Conservation (phyloP, 2,113 vertebrate genomes). For the Scolopax mira region DNA sequence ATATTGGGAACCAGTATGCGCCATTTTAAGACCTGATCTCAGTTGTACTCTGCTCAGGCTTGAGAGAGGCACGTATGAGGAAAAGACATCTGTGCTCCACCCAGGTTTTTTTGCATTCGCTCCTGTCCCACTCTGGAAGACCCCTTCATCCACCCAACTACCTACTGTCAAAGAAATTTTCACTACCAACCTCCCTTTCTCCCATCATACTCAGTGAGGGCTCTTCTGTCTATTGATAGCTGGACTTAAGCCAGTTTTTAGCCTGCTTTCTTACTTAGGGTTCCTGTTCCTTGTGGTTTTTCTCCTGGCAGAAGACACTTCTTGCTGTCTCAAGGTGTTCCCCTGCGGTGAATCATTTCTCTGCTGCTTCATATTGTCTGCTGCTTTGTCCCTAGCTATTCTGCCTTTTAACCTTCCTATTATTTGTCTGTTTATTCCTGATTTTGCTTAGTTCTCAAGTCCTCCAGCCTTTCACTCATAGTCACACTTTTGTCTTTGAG, state of each 20-base stretch:
- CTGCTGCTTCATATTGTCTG: neutral
- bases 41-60: neutral
- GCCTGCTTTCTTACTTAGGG: neutral
- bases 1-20: neutral
- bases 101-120: neutral
- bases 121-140: neutral
- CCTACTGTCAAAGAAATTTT: neutral
- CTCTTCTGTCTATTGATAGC: neutral
- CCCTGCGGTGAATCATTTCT: neutral
- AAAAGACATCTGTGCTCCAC: neutral
- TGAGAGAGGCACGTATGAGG: fast-evolving
- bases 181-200: neutral
- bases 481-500: neutral
- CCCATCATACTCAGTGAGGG: neutral
- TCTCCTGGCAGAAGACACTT: neutral
- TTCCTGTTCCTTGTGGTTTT: neutral
- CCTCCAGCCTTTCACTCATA: neutral
- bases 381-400: neutral
- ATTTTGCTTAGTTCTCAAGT: neutral
- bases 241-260: neutral
- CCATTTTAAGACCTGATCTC: neutral
- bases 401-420: neutral
- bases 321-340: neutral
- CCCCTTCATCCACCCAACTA: fast-evolving
- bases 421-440: neutral